Percentiles rank a stretch among this genome's conserved stretches.
Evolutionary conservation across 2,797 vertebrate species (phyloP).

Genomic region (Argyrosomus regius): DNA sequence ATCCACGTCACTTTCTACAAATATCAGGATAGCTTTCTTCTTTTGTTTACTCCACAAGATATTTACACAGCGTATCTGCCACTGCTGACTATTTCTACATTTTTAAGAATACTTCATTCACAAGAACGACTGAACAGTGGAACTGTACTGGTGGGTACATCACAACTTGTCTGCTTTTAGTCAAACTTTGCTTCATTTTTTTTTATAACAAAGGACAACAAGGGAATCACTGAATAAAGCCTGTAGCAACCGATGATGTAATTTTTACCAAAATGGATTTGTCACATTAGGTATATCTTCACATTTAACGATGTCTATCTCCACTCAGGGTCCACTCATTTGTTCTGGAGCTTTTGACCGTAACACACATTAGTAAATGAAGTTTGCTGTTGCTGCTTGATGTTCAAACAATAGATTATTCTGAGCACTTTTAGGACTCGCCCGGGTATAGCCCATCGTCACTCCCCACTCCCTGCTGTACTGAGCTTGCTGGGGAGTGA

Average conservation of each 20-base stretch:
- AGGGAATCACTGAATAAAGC: not conserved
- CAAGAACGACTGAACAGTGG: slow-evolving; percentile 21
- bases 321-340: not conserved
- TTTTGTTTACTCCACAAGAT: slow-evolving; percentile 58
- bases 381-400: not conserved
- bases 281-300: not conserved
- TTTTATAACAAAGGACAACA: not conserved
- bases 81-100: slow-evolving; percentile 38
- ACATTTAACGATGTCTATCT: not conserved
- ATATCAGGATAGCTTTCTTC: slow-evolving; percentile 43
- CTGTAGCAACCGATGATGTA: slow-evolving; percentile 36
- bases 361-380: not conserved
- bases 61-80: slow-evolving; percentile 68
- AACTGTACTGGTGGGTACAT: slow-evolving; percentile 23
- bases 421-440: not conserved
- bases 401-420: not conserved
- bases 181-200: not conserved
- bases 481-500: not conserved
- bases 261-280: not conserved
- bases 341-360: not conserved
- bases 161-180: not conserved
- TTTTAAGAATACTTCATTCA: slow-evolving; percentile 45
- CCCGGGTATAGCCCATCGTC: too few species aligned
- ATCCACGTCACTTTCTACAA: slow-evolving; percentile 48
- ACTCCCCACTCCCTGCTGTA: too few species aligned